phyloP scores from a whole-genome alignment of 2,113 vertebrate genomes.

The Raja brachyura region DNA sequence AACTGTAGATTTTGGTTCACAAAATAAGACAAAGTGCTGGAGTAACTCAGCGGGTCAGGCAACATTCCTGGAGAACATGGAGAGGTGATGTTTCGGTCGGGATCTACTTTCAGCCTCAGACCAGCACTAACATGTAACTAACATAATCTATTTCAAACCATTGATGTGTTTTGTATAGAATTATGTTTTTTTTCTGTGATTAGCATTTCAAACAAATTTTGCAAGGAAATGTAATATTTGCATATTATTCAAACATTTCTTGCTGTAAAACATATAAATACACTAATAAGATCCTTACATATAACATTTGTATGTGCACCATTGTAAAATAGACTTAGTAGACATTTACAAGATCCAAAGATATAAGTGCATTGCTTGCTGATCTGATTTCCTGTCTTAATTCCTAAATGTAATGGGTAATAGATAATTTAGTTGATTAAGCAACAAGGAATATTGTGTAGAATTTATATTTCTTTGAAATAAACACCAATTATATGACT shows the following conservation, averaged over 20 bases:
- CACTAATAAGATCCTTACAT: neutral
- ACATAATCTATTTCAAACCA: neutral
- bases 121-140: neutral
- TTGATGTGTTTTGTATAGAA: neutral
- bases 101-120: no score
- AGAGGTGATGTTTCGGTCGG: no score
- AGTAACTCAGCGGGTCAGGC: no score
- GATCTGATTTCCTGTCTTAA: neutral
- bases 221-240: neutral
- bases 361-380: neutral
- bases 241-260: neutral
- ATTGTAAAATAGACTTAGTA: neutral
- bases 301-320: neutral
- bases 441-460: neutral
- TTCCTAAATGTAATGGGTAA: neutral
- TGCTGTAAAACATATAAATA: neutral
- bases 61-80: no score
- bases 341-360: neutral
- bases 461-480: conserved; percentile 12
- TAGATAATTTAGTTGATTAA: neutral
- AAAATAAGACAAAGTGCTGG: no score
- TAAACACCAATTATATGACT: neutral
- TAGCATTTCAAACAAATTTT: conserved; percentile 4
- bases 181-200: conserved; percentile 17
- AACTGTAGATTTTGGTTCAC: no score